phyloP scores from a whole-genome alignment of 2,888 invertebrate species.

The Amorpha juglandis region DNA sequence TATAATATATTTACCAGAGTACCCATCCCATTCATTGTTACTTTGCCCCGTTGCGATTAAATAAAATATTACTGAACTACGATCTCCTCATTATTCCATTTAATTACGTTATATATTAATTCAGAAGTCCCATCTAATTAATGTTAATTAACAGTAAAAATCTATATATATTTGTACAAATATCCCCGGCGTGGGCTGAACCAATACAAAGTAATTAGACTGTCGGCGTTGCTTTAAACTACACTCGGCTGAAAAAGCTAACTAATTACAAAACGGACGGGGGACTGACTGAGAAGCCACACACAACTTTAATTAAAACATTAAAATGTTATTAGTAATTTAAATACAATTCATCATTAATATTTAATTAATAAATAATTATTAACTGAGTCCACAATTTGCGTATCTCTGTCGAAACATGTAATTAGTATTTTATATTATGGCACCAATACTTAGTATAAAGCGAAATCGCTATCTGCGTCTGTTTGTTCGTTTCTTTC shows the following conservation, averaged over 20 bases:
- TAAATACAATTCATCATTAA: not conserved
- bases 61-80: too few relatives aligned
- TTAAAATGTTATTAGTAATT: conserved; percentile 7
- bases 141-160: conserved; percentile 10
- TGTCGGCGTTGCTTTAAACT: not conserved
- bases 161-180: conserved; percentile 5
- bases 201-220: conserved; percentile 5
- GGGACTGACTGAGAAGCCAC: not conserved
- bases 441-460: not conserved
- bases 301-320: conserved; percentile 4
- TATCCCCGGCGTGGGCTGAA: not conserved
- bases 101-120: not conserved
- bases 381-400: not conserved
- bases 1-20: too few relatives aligned
- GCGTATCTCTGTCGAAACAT: not conserved
- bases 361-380: too few relatives aligned
- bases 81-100: not conserved
- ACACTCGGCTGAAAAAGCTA: not conserved
- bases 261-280: conserved; percentile 3
- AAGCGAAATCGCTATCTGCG: too few relatives aligned
- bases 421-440: not conserved
- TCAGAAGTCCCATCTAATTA: not conserved
- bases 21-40: too few relatives aligned
- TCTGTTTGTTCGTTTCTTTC: too few relatives aligned
- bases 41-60: too few relatives aligned